These are phyloP conservation scores for Pollenia labialis DNA, from an alignment of 2,888 invertebrate species.

Conservation along the genomic window DNA sequence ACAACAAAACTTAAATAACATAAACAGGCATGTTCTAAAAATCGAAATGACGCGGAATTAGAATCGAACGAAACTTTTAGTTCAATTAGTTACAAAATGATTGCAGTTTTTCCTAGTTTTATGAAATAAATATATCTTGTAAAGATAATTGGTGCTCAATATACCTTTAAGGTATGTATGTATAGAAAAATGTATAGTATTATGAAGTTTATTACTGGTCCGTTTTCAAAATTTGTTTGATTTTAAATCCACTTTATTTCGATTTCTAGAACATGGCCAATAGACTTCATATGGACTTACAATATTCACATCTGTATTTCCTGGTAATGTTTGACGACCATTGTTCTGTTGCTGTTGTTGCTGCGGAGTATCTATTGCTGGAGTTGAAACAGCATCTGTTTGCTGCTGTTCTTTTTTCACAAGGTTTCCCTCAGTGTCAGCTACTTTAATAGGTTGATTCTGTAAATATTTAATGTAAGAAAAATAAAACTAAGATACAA, in stretches of 20 bases:
- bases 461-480: constrained; percentile 74
- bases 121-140: too few relatives aligned
- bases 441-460: constrained; percentile 82
- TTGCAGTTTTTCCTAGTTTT: too few relatives aligned
- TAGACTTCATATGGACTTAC: constrained; percentile 75
- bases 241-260: too few relatives aligned
- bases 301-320: constrained; percentile 73
- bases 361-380: constrained; percentile 62
- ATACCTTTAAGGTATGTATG: too few relatives aligned
- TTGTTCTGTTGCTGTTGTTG: constrained; percentile 74
- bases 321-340: constrained; percentile 73
- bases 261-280: too few relatives aligned
- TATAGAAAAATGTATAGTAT: too few relatives aligned
- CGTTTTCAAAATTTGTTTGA: too few relatives aligned
- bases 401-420: constrained; percentile 70
- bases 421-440: constrained; percentile 65
- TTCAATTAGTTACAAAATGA: too few relatives aligned
- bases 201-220: too few relatives aligned
- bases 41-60: too few relatives aligned
- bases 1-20: constrained; percentile 66
- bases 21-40: neutral
- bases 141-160: too few relatives aligned
- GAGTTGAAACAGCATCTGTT: constrained; percentile 73
- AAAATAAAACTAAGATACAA: constrained; percentile 8
- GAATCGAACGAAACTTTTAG: too few relatives aligned